A percentile compares a stretch with the other conserved stretches of the same genome.
These are phyloP conservation scores for Bos indicus DNA, from an alignment of 2,113 vertebrate genomes.

Conservation along the genomic window DNA sequence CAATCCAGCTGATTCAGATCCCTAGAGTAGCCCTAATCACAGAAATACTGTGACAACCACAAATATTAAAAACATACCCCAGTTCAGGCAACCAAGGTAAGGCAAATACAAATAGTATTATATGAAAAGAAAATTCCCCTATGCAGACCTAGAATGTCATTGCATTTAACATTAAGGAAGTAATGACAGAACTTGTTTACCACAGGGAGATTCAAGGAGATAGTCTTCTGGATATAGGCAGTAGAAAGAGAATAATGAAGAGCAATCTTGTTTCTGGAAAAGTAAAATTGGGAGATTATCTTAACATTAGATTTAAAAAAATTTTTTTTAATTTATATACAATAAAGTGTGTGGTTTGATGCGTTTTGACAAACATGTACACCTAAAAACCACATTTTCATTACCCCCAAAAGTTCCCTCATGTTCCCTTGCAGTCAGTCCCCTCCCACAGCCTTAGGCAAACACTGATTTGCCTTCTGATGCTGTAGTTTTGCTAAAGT, in stretches of 20 bases:
- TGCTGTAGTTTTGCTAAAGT: not conserved
- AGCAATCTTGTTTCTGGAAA: not conserved
- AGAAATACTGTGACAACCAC: not conserved
- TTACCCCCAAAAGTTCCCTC: not conserved
- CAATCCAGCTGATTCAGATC: conserved; percentile 54
- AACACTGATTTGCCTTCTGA: not conserved
- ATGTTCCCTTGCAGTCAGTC: not conserved
- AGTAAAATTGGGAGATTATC: not conserved
- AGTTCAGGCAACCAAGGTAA: not conserved
- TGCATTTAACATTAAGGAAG: not conserved
- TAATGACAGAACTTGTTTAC: not conserved
- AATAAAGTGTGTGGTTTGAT: not conserved
- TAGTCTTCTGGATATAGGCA: not conserved
- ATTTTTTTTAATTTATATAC: not conserved
- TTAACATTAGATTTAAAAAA: not conserved
- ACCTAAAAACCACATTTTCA: not conserved
- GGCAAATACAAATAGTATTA: not conserved
- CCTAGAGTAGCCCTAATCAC: conserved; percentile 13
- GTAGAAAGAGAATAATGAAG: not conserved
- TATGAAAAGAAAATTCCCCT: not conserved
- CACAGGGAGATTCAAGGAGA: not conserved
- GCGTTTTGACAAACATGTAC: not conserved
- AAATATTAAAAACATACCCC: conserved; percentile 45
- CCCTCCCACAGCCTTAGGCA: not conserved
- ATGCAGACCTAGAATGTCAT: not conserved